phyloP scores from a whole-genome alignment of 2,888 invertebrate genomes.

The Chymomyza amoena region DNA sequence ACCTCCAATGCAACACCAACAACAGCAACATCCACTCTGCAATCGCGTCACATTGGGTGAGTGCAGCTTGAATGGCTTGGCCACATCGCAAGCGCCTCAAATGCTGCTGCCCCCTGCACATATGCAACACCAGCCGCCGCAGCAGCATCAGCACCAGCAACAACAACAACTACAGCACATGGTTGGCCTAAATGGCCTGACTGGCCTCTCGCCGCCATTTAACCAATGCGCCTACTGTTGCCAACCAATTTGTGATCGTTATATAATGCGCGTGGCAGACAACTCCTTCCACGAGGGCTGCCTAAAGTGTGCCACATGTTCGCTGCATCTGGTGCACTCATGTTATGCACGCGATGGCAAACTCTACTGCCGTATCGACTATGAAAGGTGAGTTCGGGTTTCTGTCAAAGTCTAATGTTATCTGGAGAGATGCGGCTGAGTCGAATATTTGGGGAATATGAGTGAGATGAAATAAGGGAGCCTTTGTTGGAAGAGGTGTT shows the following conservation, averaged over 20 bases:
- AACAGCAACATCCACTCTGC: slow-evolving; percentile 43
- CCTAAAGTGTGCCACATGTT: slow-evolving; percentile 87
- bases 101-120: slow-evolving; percentile 32
- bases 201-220: slow-evolving; percentile 26
- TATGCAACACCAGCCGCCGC: slow-evolving; percentile 39
- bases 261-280: slow-evolving; percentile 87
- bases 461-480: no score
- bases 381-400: slow-evolving; percentile 83
- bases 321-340: slow-evolving; percentile 84
- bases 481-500: no score
- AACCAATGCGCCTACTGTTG: slow-evolving; percentile 84
- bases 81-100: slow-evolving; percentile 58
- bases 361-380: slow-evolving; percentile 88
- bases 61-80: slow-evolving; percentile 61
- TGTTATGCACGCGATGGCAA: slow-evolving; percentile 88
- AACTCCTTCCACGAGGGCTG: slow-evolving; percentile 88
- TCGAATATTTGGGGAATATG: not conserved
- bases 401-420: not conserved
- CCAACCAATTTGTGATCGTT: slow-evolving; percentile 86
- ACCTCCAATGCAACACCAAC: slow-evolving; percentile 6
- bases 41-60: slow-evolving; percentile 66
- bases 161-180: slow-evolving; percentile 1
- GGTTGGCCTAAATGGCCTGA: not conserved
- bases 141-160: slow-evolving; percentile 34
- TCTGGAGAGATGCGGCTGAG: not conserved